Evolutionary conservation across 2,797 vertebrate species (phyloP), one percentile per base, ranked within the genome.

Genomic region (Leuciscus waleckii): DNA sequence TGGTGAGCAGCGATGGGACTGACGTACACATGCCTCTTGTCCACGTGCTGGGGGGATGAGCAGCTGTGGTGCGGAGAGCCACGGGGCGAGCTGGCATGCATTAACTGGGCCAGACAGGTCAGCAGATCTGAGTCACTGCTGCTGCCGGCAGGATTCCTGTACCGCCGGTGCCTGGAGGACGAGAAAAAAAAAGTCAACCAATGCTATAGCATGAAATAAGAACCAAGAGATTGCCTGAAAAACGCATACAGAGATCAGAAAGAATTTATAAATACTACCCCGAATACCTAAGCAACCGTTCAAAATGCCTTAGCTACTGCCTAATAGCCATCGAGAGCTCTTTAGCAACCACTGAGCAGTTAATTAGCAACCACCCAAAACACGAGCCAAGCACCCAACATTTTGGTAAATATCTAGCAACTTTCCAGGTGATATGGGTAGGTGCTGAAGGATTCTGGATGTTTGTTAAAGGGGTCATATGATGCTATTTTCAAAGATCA

Each of bases 51-150:
- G 89, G 92, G 93, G 26, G 97, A 89, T 69, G 96, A 95, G 90
- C 97, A 97, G 1, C 84, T 95, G 94, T 93, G 97, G 94, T 93
- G 96, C 82, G 89, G 96, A 91, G 95, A 97, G 94, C 95, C 91
- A 84, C 91, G 95, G 93, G 93, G 89, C 5, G 93, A 94, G 92
- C 96, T 94, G 46, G 97, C 96, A 75, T 98, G 97, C 92, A 99
- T 96, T 93, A 99, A 96, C 94, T 99, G 98, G 92, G 98, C 97
- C 90, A 99, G 96, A 86, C 97, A 98, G 69, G 96, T 96, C 90
- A 99, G 96, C 85, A 99, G 97, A 92, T 99, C 98, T 1, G 97
- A 97, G 93, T 99, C 98, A 6, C 97, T 97, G 93, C 93, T 97
- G 94, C 97, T 98, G 88, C 96, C 96, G 3, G 97, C 95, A 86